Base-by-base conservation (phyloP, 2,797 vertebrate genomes). In the Poliocrania exsul region DNA sequence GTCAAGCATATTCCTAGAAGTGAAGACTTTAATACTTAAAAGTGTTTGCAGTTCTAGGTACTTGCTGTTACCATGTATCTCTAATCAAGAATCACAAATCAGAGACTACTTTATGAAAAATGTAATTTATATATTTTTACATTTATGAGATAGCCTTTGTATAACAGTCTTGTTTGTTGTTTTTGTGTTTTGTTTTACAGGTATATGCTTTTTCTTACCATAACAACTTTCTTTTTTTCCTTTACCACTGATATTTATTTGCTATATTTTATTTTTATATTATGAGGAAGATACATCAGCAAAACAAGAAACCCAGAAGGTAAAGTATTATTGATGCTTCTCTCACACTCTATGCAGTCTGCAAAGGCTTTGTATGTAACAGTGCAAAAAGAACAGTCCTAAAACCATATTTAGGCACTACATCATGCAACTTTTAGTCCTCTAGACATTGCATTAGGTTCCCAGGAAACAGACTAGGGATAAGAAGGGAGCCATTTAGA, bases 151-250 rank as follows among this genome's bases (percentile, higher is more conserved):
- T 19, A 5, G 3, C 26, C 31, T 84, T 66, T 56, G 11, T 50
- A 16, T 69, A 73, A 70, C 4, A 10, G 35, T 6, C 10, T 77
- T 62, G 17, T 47, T 69, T 53, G 4, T 42, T 47, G 21, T 66
- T 29, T 81, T 54, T 80, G 13, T 18, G 25, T 86, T 90, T 90
- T 91, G 23, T 69, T 95, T 93, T 94, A 38, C 81, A 98, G 97
- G 94, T 97, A 97, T 71, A 98, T 61, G 1, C 69, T 98, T 78
- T 97, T 97, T 89, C 95, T 98, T 91, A 97, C 92, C 7, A 80
- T 96, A 93, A 97, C 97, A 93, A 97, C 97, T n/a, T 98, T 98
- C 72, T 98, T 98, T 95, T 95, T 97, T 97, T 62, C 97, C 97
- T 67, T 97, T 98, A 88, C 96, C 96, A 29, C 89, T 97, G 54